Evolutionary conservation across 2,797 vertebrate species (phyloP).

Genomic region (Lateolabrax maculatus): DNA sequence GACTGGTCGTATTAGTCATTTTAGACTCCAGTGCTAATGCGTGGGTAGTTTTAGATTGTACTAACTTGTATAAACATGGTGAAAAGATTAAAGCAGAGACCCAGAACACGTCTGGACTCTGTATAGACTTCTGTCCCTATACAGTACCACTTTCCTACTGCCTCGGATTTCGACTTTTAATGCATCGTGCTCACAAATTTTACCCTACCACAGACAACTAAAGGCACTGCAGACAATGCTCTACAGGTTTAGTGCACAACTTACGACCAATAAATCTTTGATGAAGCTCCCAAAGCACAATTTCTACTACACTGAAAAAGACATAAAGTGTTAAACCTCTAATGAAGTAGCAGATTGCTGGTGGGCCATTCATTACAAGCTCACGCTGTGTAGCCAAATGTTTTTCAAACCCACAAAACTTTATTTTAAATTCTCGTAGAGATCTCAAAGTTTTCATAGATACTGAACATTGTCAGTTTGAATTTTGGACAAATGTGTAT

Average conservation of each 20-base stretch:
- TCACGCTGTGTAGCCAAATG: slow-evolving; percentile 57
- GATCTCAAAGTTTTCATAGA: background rate
- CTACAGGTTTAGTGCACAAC: background rate
- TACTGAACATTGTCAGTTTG: no score
- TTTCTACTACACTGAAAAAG: background rate
- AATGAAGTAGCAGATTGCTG: slow-evolving; percentile 44
- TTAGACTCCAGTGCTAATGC: background rate
- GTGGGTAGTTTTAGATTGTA: background rate
- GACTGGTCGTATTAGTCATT: background rate
- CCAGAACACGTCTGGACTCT: background rate
- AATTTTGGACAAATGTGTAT: no score
- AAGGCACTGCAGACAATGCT: background rate
- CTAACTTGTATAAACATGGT: background rate
- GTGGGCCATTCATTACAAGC: slow-evolving; percentile 29
- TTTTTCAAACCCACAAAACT: slow-evolving; percentile 45
- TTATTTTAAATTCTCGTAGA: slow-evolving; percentile 31
- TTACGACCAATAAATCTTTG: slow-evolving; percentile 12
- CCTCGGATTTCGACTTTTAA: background rate
- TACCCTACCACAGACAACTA: background rate
- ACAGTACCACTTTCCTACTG: no score
- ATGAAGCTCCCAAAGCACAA: background rate
- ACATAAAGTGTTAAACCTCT: background rate
- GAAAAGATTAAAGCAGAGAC: slow-evolving; percentile 3
- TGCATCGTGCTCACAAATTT: background rate
- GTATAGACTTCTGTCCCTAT: background rate